Conservation (phyloP, 2,113 vertebrate genomes). For the Ochotona princeps region DNA sequence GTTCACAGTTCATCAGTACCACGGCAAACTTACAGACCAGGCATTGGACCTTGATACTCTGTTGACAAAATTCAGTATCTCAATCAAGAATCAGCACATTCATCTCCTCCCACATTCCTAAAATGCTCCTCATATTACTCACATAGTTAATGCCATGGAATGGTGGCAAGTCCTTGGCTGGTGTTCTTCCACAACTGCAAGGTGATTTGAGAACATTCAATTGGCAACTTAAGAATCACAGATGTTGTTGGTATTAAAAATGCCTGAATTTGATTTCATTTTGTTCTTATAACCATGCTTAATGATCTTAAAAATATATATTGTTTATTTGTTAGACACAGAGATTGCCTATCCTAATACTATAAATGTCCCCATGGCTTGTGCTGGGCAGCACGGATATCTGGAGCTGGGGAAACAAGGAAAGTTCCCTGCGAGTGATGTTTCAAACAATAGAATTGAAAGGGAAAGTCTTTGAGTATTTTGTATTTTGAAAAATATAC, state of each 20-base stretch:
- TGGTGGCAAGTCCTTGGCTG: neutral
- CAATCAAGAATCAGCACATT: neutral
- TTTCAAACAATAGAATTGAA: neutral
- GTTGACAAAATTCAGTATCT: neutral
- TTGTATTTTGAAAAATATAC: neutral
- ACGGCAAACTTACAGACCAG: neutral
- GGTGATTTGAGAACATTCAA: neutral
- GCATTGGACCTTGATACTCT: neutral
- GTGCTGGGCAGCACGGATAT: no score
- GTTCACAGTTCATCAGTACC: fast-evolving
- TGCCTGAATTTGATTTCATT: no score
- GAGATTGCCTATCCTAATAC: no score
- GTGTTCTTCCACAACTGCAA: neutral
- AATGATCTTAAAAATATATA: no score
- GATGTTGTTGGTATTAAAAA: neutral
- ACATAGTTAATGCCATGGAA: neutral
- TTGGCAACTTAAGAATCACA: neutral
- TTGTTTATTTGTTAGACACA: neutral
- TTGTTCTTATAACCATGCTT: no score
- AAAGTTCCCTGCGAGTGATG: neutral
- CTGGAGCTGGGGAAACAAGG: no score
- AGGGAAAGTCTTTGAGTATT: neutral
- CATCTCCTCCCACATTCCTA: neutral
- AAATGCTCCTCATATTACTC: neutral
- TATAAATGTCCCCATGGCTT: no score